A percentile compares a stretch with the other conserved stretches of the same genome.
Evolutionary conservation across 2,113 vertebrate genomes (phyloP).

Genomic region (Eolophus roseicapilla): DNA sequence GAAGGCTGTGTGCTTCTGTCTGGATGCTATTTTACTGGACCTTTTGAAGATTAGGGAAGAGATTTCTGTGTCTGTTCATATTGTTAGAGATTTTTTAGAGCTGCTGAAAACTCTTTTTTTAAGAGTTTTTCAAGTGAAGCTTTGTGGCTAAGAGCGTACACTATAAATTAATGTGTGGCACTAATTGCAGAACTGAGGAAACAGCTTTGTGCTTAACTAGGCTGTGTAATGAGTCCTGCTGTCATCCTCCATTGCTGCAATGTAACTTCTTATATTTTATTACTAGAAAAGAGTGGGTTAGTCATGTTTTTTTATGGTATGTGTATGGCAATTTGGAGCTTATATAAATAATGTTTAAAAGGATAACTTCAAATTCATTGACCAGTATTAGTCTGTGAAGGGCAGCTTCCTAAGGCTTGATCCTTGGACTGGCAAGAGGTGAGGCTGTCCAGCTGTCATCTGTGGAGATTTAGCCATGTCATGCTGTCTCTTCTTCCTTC

Average conservation of each 20-base stretch:
- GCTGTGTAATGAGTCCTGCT: not conserved
- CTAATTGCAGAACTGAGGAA: not conserved
- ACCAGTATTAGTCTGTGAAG: not conserved
- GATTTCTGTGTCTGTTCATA: not conserved
- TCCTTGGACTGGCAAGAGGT: not conserved
- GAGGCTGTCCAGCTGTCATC: not conserved
- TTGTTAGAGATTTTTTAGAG: not conserved
- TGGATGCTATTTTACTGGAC: not conserved
- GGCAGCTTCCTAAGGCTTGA: not conserved
- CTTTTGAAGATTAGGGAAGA: not conserved
- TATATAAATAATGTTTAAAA: not conserved
- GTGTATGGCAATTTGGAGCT: not conserved
- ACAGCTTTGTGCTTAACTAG: not conserved
- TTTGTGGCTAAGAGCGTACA: not conserved
- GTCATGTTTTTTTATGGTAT: not conserved
- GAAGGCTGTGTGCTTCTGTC: not conserved
- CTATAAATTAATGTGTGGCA: not conserved
- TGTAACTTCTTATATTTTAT: not conserved
- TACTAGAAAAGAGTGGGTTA: not conserved
- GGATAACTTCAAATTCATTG: not conserved
- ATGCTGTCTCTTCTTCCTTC: constrained; percentile 4
- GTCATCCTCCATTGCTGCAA: not conserved
- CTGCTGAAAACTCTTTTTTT: not conserved
- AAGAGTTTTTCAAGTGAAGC: not conserved
- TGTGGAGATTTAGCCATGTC: constrained; percentile 7